Conservation (phyloP, 2,888 invertebrate species). For the Protula sp. region DNA sequence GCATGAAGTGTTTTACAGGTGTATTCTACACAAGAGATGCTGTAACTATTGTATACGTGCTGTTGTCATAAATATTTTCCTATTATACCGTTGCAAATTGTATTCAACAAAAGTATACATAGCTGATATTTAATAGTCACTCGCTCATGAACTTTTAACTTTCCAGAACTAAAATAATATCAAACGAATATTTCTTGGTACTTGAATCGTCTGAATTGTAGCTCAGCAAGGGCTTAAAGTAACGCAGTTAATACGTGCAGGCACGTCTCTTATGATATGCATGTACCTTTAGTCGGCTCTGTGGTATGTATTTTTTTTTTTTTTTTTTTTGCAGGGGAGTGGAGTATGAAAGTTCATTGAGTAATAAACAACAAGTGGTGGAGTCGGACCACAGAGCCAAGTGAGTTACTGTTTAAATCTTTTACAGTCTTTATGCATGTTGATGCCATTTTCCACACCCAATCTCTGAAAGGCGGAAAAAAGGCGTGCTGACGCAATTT, state of each 20-base stretch:
- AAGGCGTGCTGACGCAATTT: too few species aligned
- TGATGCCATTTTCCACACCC: too few species aligned
- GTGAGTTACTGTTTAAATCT: slow-evolving; percentile 40
- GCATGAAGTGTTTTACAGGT: too few species aligned
- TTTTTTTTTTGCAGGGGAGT: slow-evolving; percentile 54
- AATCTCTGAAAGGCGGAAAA: too few species aligned
- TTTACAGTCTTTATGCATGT: too few species aligned
- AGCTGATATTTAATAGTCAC: too few species aligned
- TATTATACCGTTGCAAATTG: too few species aligned
- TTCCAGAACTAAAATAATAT: neutral
- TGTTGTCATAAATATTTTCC: too few species aligned
- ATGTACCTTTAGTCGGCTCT: neutral
- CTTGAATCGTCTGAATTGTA: neutral
- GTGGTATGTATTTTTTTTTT: neutral
- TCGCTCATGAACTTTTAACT: too few species aligned
- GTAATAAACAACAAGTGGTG: slow-evolving; percentile 33
- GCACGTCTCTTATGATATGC: neutral
- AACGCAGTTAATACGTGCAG: neutral
- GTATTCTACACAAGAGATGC: too few species aligned
- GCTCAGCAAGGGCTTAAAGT: neutral
- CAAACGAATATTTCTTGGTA: neutral
- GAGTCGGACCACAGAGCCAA: slow-evolving; percentile 50
- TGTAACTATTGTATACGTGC: too few species aligned
- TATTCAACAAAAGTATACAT: too few species aligned
- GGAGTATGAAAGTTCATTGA: slow-evolving; percentile 60